Evolutionary conservation across 1,140 invertebrate species (phyloP), one percentile per base, ranked within the genome.

Genomic region (Matsumurasca onukii): DNA sequence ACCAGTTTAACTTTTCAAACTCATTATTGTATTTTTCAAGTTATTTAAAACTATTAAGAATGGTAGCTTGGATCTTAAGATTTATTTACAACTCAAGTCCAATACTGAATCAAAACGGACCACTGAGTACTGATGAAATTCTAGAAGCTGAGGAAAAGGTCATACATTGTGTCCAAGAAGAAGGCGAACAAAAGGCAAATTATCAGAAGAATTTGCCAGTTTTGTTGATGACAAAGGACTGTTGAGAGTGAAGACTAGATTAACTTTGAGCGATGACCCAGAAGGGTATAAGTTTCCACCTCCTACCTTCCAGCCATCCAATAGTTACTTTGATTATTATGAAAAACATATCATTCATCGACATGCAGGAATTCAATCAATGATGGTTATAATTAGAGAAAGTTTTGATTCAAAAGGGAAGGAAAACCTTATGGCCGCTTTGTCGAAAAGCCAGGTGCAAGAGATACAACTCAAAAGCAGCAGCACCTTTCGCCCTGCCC

Each of bases 171-270:
- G 24, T 55, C 5, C 51, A 55, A 22, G 9, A n/a, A 55, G 51
- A 55, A 55, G n/a, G 12, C 15, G 15, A 13, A 13, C 24, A 9
- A 55, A 13, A 22, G 24, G 5, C 5, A 12, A n/a, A 55, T 24
- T 22, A 13, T n/a, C n/a, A n/a, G n/a, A n/a, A n/a, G n/a, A n/a
- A n/a, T n/a, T n/a, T n/a, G n/a, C n/a, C n/a, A n/a, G 51, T 22
- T 55, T 55, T 55, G 51, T 12, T 12, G 51, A 55, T 24, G 5
- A 55, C 51, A 22, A 55, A 55, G 51, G 51, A 45, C 9, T 45
- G 9, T 12, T 45, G 9, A 9, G 39, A 12, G 9, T 45, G n/a
- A 45, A n/a, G n/a, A 55, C 51, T 9, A 55, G 22, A 55, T 5
- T 55, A 12, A 9, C 24, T 12, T 12, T 12, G 9, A 9, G 24